These are phyloP conservation scores for Troilus luridus DNA, from an alignment of 2,888 invertebrate species.

Conservation along the genomic window DNA sequence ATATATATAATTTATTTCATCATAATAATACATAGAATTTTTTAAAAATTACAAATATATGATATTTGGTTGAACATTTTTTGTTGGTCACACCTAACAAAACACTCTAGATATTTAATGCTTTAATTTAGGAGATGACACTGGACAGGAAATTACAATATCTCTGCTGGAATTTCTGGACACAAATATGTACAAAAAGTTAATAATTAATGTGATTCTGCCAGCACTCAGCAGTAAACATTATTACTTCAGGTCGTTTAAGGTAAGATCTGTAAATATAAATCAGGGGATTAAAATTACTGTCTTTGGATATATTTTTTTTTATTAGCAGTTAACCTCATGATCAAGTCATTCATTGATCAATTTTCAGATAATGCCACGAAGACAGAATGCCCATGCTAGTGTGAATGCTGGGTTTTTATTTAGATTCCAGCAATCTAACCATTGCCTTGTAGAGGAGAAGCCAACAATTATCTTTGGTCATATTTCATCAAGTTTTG, in stretches of 20 bases:
- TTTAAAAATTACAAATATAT: too few species aligned
- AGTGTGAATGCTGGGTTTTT: conserved; percentile 83
- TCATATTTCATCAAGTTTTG: conserved; percentile 70
- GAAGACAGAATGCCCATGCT: conserved; percentile 83
- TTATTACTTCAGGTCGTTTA: conserved; percentile 76
- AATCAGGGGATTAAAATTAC: not conserved
- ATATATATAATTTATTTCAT: too few species aligned
- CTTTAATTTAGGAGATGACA: conserved; percentile 60
- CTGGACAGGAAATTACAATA: conserved; percentile 56
- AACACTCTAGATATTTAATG: too few species aligned
- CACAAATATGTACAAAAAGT: conserved; percentile 76
- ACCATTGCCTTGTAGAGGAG: conserved; percentile 70
- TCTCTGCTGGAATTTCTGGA: conserved; percentile 73
- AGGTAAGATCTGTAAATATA: conserved; percentile 70
- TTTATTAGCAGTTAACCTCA: too few species aligned
- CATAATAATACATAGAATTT: too few species aligned
- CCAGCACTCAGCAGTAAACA: conserved; percentile 71
- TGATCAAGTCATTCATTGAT: too few species aligned
- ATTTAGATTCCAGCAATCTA: conserved; percentile 72
- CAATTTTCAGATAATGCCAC: conserved; percentile 78
- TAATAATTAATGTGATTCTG: conserved; percentile 76
- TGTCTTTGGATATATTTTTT: not conserved
- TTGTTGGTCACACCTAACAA: too few species aligned
- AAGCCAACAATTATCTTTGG: conserved; percentile 72
- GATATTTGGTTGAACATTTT: too few species aligned